Evolutionary conservation across 2,888 invertebrate species (phyloP).

Genomic region (Oxycera nigricornis): DNA sequence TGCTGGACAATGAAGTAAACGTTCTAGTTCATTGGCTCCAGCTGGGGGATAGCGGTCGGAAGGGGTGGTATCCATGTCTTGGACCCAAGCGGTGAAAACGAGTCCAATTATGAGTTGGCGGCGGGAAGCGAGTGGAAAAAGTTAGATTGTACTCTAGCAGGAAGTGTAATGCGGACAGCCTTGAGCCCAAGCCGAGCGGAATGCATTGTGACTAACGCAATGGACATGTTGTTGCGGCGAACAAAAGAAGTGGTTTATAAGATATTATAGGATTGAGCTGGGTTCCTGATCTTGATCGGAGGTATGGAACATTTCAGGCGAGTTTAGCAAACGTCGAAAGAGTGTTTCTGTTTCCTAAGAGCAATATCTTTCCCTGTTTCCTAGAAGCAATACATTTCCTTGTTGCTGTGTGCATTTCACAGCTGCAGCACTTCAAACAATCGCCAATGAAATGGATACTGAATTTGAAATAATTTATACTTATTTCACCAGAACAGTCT

Average conservation of each 20-base stretch:
- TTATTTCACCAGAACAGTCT: too few species aligned
- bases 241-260: not conserved
- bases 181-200: not conserved
- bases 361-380: too few species aligned
- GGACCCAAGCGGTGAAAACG: not conserved
- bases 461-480: too few species aligned
- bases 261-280: too few species aligned
- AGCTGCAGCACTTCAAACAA: too few species aligned
- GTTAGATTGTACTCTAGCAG: not conserved
- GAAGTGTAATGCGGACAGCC: conserved; percentile 10
- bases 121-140: not conserved
- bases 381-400: too few species aligned
- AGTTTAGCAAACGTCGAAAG: too few species aligned
- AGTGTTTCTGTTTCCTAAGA: too few species aligned
- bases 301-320: too few species aligned
- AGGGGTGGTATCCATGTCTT: not conserved
- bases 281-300: too few species aligned
- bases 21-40: conserved; percentile 15
- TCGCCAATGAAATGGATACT: too few species aligned
- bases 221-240: not conserved
- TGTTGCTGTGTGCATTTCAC: too few species aligned
- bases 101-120: not conserved
- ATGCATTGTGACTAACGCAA: not conserved
- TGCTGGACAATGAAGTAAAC: not conserved
- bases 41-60: not conserved